phyloP scores from a whole-genome alignment of 2,888 invertebrate genomes.

The Axea sp. region DNA sequence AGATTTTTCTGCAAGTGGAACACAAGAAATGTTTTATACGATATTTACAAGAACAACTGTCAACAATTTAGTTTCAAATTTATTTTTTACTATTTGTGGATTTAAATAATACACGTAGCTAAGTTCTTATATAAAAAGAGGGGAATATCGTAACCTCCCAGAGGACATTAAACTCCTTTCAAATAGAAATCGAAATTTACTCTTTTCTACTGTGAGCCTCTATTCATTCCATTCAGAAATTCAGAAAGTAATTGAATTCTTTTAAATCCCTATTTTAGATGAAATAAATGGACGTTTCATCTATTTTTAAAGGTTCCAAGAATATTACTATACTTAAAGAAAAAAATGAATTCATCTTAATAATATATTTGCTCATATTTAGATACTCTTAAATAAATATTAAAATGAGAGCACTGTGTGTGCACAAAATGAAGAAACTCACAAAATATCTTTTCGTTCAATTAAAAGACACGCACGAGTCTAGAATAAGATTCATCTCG shows the following conservation, averaged over 20 bases:
- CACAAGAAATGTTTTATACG: no score
- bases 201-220: slow-evolving; percentile 17
- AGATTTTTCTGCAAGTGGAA: no score
- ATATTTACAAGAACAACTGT: no score
- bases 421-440: no score
- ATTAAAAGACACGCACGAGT: no score
- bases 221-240: slow-evolving; percentile 39
- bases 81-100: not conserved
- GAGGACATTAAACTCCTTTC: slow-evolving; percentile 33
- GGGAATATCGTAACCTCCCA: slow-evolving; percentile 14
- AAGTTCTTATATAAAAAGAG: slow-evolving; percentile 9
- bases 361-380: no score
- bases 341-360: no score
- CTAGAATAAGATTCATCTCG: no score
- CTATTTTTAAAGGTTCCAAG: not conserved
- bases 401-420: no score
- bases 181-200: slow-evolving; percentile 41
- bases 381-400: no score
- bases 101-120: not conserved
- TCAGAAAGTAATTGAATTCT: slow-evolving; percentile 40
- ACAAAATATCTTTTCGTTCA: no score
- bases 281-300: slow-evolving; percentile 14
- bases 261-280: slow-evolving; percentile 23
- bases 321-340: not conserved
- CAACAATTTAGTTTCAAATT: no score